phyloP scores from a whole-genome alignment of 2,113 vertebrate genomes.

The Numenius arquata region DNA sequence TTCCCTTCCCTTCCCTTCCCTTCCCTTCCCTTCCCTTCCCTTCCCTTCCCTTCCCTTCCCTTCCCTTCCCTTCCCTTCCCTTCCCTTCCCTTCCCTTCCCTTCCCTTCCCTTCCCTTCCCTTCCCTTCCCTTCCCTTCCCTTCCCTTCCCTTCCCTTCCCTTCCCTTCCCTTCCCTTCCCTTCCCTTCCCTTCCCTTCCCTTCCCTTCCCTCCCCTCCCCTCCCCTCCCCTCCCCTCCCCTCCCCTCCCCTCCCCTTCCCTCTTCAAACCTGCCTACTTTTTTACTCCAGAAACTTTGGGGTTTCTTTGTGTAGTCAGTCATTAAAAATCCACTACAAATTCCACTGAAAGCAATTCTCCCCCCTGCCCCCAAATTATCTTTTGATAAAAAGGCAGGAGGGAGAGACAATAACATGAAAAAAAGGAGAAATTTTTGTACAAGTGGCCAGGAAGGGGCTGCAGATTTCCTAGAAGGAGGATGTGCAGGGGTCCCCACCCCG shows the following conservation, averaged over 20 bases:
- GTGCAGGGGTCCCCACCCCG: accelerated
- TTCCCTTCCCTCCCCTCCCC: neutral
- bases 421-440: neutral
- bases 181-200: neutral
- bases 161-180: too few species aligned
- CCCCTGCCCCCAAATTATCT: too few species aligned
- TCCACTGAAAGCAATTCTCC: neutral
- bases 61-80: too few species aligned
- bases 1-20: neutral
- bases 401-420: too few species aligned
- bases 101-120: too few species aligned
- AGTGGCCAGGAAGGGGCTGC: neutral
- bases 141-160: neutral
- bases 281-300: neutral
- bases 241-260: neutral
- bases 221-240: neutral
- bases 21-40: neutral
- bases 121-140: neutral
- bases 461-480: neutral
- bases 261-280: neutral
- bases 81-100: neutral
- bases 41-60: neutral
- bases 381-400: neutral
- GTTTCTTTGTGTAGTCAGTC: neutral
- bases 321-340: neutral